Base-by-base conservation (phyloP, 2,797 vertebrate genomes). In the Mionectes olivaceus region DNA sequence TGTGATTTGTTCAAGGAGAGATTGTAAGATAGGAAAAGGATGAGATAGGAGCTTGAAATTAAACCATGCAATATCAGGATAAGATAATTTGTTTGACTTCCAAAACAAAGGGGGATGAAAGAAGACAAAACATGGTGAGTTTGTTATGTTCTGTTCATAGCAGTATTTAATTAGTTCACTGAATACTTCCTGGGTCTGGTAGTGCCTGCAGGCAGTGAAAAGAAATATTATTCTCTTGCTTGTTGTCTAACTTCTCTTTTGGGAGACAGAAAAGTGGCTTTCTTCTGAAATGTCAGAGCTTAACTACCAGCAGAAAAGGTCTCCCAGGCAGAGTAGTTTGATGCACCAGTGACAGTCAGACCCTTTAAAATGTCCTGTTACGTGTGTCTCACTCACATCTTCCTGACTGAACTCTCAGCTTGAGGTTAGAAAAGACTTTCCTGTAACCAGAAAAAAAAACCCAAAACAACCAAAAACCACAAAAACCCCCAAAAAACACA, bases 81-180 rank as follows among this genome's bases (percentile, higher is more conserved):
- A 89, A 61, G 57, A 81, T 65, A 32, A 78, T 76, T 81, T 59
- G 10, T 60, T 68, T 89, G n/a, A 7, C 18, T 91, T 59, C 60
- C 25, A 35, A 50, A 89, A 52, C 18, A 87, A 39, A 87, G 35
- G 13, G 13, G 8, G 9, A 61, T 94, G 68, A 91, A 94, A 94
- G 39, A 16, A 88, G 15, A 90, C 46, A 68, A 82, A 75, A 83
- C 49, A 65, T 33, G 27, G 32, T n/a, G 55, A 91, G 55, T 90
- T 94, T 78, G 43, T 74, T 78, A 81, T 44, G n/a, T 57, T 78
- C 35, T 69, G 53, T 53, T 90, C 73, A 19, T 75, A 90, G 37
- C 43, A 71, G 49, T 71, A 81, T 91, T 95, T 94, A 91, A 94
- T 88, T 83, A 86, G 50, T 52, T 90, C 49, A 50, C 39, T 50